Conservation (phyloP, 2,113 vertebrate genomes). For the Ophthalmolycus amberensis region DNA sequence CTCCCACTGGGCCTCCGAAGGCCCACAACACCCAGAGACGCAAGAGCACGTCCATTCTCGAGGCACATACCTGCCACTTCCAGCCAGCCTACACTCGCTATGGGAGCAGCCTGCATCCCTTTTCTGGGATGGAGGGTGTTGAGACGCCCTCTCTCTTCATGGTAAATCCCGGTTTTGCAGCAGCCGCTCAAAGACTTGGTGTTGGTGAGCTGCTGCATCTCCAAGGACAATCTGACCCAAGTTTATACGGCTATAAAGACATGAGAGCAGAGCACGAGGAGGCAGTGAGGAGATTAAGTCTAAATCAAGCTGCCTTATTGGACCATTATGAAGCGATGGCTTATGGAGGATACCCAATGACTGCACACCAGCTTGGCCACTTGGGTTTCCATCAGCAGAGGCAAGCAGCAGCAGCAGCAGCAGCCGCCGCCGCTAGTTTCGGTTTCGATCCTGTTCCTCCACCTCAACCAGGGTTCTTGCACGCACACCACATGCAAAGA, state of each 20-base stretch:
- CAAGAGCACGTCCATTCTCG: constrained; percentile 98
- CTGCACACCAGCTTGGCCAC: constrained; percentile 79
- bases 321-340: constrained; percentile 85
- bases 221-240: constrained; percentile 83
- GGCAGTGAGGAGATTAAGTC: constrained; percentile 87
- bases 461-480: constrained; percentile 87
- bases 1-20: constrained; percentile 92
- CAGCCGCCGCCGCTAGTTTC: constrained; percentile 85
- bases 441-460: constrained; percentile 84
- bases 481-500: constrained; percentile 80
- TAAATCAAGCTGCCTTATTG: constrained; percentile 89
- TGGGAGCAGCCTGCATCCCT: constrained; percentile 89
- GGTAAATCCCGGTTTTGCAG: constrained; percentile 83
- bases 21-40: constrained; percentile 91
- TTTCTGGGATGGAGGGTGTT: constrained; percentile 81
- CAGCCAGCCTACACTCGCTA: constrained; percentile 90
- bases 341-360: constrained; percentile 80
- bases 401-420: constrained; percentile 83
- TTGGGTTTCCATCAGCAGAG: constrained; percentile 83
- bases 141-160: constrained; percentile 75
- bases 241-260: constrained; percentile 86
- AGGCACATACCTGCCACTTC: constrained; percentile 94
- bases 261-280: constrained; percentile 89
- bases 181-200: constrained; percentile 85
- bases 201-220: constrained; percentile 88